Percentiles rank a stretch among this genome's conserved stretches.
phyloP scores from a whole-genome alignment of 2,113 vertebrate species.

The Procavia capensis region DNA sequence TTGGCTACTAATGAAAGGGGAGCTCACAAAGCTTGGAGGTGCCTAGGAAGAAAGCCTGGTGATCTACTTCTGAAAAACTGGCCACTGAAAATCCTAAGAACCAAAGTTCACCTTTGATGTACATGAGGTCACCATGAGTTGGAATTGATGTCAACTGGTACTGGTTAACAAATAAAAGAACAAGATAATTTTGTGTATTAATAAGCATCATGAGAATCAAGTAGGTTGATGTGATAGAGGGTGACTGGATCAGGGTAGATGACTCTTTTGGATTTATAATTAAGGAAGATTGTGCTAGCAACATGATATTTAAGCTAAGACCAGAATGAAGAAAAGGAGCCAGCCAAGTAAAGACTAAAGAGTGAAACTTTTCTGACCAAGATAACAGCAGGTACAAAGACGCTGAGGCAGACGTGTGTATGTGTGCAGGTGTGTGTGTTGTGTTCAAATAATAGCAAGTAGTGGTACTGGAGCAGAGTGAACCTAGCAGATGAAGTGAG shows the following conservation, averaged over 20 bases:
- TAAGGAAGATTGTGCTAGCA: not conserved
- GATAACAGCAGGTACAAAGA: not conserved
- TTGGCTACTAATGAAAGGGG: too few relatives aligned
- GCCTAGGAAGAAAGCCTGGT: too few relatives aligned
- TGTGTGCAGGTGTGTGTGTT: fast-evolving
- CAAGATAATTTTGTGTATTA: not conserved
- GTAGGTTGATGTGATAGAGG: not conserved
- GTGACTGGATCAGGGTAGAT: not conserved
- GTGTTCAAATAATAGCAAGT: not conserved
- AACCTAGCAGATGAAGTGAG: not conserved
- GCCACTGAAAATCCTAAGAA: too few relatives aligned
- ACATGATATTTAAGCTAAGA: not conserved
- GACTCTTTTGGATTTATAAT: not conserved
- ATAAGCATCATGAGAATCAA: not conserved
- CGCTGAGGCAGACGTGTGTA: not conserved
- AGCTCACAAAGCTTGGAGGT: too few relatives aligned
- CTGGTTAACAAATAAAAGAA: not conserved
- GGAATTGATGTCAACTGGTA: too few relatives aligned
- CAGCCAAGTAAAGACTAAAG: not conserved
- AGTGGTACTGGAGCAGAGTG: not conserved
- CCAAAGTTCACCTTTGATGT: too few relatives aligned
- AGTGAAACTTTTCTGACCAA: not conserved
- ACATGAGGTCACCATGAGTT: too few relatives aligned
- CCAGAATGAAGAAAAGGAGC: not conserved
- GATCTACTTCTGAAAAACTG: too few relatives aligned